Evolutionary conservation across 37 sponge, comb jelly and placozoan species (phyloP).

Genomic region (Hexactinellida sp.): DNA sequence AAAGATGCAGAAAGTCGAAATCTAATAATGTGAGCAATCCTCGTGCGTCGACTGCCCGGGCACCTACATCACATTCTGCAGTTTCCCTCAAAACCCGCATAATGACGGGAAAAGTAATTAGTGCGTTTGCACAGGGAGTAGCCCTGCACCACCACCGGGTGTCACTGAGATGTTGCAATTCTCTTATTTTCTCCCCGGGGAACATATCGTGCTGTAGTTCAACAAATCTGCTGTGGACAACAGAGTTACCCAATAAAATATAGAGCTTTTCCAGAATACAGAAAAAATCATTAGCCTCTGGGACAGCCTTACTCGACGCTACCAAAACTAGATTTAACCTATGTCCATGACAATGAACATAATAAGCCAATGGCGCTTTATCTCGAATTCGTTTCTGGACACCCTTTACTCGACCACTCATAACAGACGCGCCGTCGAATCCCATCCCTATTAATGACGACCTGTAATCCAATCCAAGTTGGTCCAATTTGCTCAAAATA

Average conservation of each 20-base stretch:
- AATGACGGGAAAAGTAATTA: background rate
- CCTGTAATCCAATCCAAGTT: background rate
- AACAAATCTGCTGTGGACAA: conserved; percentile 20
- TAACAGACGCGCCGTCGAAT: conserved; percentile 54
- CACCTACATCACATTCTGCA: background rate
- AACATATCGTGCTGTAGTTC: background rate
- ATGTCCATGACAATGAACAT: conserved; percentile 44
- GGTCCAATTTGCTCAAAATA: background rate
- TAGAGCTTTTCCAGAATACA: conserved; percentile 32
- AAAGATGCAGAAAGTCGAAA: background rate
- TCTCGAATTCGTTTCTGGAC: conserved; percentile 31
- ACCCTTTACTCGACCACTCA: conserved; percentile 43
- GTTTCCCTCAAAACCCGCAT: background rate
- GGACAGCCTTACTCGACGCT: conserved; percentile 29
- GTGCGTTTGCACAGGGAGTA: background rate
- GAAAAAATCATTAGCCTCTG: conserved; percentile 41
- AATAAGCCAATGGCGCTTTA: conserved; percentile 30
- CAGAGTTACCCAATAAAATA: conserved; percentile 27
- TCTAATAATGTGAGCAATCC: background rate
- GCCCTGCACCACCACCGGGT: conserved; percentile 8
- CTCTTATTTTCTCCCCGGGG: background rate
- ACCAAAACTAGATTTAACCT: conserved; percentile 38
- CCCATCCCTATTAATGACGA: conserved; percentile 14
- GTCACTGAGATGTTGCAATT: background rate
- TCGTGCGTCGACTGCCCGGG: background rate